phyloP scores from a whole-genome alignment of 2,797 vertebrate genomes.

The Denticeps clupeoides region DNA sequence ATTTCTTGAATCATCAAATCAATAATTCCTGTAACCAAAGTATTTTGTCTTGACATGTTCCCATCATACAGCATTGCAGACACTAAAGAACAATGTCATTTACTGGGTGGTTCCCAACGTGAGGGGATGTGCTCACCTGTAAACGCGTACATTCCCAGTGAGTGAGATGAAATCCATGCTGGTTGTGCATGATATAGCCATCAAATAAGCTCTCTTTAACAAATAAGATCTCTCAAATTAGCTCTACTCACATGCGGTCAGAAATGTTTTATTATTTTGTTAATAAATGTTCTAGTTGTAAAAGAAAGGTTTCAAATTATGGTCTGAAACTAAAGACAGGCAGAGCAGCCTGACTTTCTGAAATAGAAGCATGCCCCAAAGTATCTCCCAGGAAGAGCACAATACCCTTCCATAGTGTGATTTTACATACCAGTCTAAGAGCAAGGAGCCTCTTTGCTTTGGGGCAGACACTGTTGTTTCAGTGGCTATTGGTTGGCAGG shows the following conservation, averaged over 20 bases:
- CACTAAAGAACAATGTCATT: conserved; percentile 3
- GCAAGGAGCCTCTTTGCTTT: neutral
- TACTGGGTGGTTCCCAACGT: conserved; percentile 9
- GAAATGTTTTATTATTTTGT: too few species aligned
- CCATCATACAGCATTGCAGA: conserved; percentile 10
- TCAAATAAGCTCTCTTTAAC: too few species aligned
- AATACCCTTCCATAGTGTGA: conserved; percentile 1
- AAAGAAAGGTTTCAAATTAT: neutral
- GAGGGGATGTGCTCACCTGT: too few species aligned
- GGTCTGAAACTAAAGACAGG: neutral
- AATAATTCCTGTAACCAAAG: conserved; percentile 4
- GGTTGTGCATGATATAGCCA: neutral
- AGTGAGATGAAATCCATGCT: conserved; percentile 3
- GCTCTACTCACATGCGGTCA: too few species aligned
- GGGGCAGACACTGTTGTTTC: neutral
- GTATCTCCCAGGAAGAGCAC: neutral
- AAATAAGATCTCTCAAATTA: too few species aligned
- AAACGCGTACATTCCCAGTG: conserved; percentile 2
- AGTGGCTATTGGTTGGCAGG: conserved; percentile 3
- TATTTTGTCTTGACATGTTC: conserved; percentile 5
- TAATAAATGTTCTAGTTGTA: neutral
- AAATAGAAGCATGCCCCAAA: neutral
- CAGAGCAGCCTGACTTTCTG: neutral
- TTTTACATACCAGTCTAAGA: conserved; percentile 1
- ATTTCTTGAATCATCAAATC: neutral